Conservation (phyloP, 2,888 invertebrate genomes). For the Stictocephala bisonia region DNA sequence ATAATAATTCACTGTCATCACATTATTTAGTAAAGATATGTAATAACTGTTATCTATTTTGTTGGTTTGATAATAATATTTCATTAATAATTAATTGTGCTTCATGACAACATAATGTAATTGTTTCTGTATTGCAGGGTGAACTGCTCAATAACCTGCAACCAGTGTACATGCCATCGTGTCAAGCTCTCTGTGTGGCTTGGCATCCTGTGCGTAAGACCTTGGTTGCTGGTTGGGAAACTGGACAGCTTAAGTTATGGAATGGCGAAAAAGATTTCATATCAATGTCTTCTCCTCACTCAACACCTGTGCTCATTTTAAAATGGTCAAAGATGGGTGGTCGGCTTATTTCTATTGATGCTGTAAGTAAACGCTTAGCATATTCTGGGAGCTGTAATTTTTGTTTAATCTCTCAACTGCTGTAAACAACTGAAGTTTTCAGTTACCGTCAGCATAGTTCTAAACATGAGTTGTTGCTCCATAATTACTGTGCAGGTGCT, state of each 20-base stretch:
- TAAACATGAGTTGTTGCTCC: too few species aligned
- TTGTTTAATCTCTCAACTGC: too few species aligned
- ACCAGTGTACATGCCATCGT: conserved; percentile 78
- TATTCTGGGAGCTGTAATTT: too few species aligned
- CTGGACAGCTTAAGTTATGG: conserved; percentile 90
- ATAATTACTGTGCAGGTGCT: too few species aligned
- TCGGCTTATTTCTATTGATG: conserved; percentile 87
- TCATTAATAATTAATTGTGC: too few species aligned
- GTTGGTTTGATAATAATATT: not conserved
- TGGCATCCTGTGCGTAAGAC: conserved; percentile 92
- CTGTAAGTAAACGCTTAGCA: conserved; percentile 64
- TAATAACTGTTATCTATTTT: not conserved
- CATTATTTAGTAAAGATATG: too few species aligned
- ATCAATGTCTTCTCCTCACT: conserved; percentile 69
- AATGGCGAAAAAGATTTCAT: conserved; percentile 72
- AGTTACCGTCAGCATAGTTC: too few species aligned
- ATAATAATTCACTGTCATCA: too few species aligned
- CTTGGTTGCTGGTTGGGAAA: conserved; percentile 91
- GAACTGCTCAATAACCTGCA: conserved; percentile 79
- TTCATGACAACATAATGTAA: too few species aligned
- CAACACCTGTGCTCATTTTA: conserved; percentile 68
- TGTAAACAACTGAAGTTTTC: too few species aligned
- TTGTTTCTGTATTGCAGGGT: conserved; percentile 69
- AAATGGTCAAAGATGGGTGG: conserved; percentile 84
- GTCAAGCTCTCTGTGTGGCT: conserved; percentile 82